phyloP scores from a whole-genome alignment of 2,888 invertebrate species.

The Operophtera brumata region DNA sequence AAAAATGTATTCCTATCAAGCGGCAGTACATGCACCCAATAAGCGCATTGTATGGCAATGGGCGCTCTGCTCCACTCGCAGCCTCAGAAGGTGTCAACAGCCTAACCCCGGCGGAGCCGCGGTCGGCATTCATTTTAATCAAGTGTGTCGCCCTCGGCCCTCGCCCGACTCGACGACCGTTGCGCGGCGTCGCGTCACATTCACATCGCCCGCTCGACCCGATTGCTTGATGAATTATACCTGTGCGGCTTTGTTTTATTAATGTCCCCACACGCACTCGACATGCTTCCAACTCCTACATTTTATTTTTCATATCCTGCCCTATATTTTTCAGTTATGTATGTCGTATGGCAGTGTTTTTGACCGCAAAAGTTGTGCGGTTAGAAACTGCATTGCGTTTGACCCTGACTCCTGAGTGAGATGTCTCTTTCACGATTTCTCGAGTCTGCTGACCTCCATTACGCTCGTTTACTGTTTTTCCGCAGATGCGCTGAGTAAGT shows the following conservation, averaged over 20 bases:
- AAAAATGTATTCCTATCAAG: too few relatives aligned
- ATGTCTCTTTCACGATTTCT: conserved; percentile 13
- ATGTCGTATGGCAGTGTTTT: neutral
- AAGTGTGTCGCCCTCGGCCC: conserved; percentile 44
- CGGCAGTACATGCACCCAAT: too few relatives aligned
- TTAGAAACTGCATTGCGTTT: conserved; percentile 19
- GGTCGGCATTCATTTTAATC: conserved; percentile 59
- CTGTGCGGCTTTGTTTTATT: conserved; percentile 33
- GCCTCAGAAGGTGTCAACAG: neutral
- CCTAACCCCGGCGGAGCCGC: conserved; percentile 13
- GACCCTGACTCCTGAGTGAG: conserved; percentile 10
- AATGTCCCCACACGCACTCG: conserved; percentile 22
- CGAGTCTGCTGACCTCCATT: conserved; percentile 13
- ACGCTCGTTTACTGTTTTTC: conserved; percentile 1
- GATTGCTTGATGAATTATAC: conserved; percentile 57
- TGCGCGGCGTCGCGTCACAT: too few relatives aligned
- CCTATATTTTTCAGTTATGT: conserved; percentile 4
- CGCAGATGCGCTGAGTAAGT: neutral
- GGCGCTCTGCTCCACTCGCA: neutral
- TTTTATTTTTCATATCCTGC: conserved; percentile 14
- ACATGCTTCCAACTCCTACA: conserved; percentile 8
- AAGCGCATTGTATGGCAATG: too few relatives aligned
- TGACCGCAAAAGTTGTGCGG: conserved; percentile 17
- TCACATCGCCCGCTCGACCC: conserved; percentile 35
- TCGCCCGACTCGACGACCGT: conserved; percentile 1